These are phyloP conservation scores for Nomia melanderi DNA, from an alignment of 1,140 invertebrate species.

Conservation along the genomic window DNA sequence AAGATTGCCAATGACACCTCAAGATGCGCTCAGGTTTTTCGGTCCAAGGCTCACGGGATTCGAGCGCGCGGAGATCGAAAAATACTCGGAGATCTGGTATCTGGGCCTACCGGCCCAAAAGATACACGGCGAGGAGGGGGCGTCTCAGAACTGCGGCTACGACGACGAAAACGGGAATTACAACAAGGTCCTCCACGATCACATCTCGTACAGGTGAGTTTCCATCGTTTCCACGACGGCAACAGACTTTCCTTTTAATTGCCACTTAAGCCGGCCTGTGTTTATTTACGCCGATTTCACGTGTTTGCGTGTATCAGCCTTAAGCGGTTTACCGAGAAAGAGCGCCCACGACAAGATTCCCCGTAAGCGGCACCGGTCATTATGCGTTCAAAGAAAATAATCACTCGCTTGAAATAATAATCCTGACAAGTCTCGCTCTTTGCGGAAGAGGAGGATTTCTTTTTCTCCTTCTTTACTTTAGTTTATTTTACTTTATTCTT, in stretches of 20 bases:
- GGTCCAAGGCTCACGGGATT: constrained; percentile 91
- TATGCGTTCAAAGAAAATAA: too few species aligned
- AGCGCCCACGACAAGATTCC: too few species aligned
- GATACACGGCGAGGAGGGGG: constrained; percentile 89
- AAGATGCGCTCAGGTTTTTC: constrained; percentile 90
- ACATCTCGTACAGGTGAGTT: constrained; percentile 90
- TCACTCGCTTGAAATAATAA: too few species aligned
- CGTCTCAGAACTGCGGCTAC: constrained; percentile 91
- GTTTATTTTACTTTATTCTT: too few species aligned
- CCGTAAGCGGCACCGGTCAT: too few species aligned
- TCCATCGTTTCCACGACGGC: not conserved
- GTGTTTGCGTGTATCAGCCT: not conserved
- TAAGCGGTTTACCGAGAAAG: not conserved
- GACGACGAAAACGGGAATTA: constrained; percentile 96
- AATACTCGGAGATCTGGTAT: constrained; percentile 95
- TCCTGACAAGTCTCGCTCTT: too few species aligned
- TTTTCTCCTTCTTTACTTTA: too few species aligned
- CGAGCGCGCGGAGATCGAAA: constrained; percentile 91
- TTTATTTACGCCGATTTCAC: constrained; percentile 18
- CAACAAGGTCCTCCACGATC: constrained; percentile 96
- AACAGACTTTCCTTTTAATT: constrained; percentile 42
- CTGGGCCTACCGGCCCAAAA: constrained; percentile 92
- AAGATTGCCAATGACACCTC: constrained; percentile 79
- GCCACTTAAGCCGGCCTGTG: not conserved
- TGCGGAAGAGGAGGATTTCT: too few species aligned